A percentile compares a stretch with the other conserved stretches of the same genome.
These are phyloP conservation scores for Oreochromis mossambicus DNA, from an alignment of 2,797 vertebrate species.

Conservation along the genomic window DNA sequence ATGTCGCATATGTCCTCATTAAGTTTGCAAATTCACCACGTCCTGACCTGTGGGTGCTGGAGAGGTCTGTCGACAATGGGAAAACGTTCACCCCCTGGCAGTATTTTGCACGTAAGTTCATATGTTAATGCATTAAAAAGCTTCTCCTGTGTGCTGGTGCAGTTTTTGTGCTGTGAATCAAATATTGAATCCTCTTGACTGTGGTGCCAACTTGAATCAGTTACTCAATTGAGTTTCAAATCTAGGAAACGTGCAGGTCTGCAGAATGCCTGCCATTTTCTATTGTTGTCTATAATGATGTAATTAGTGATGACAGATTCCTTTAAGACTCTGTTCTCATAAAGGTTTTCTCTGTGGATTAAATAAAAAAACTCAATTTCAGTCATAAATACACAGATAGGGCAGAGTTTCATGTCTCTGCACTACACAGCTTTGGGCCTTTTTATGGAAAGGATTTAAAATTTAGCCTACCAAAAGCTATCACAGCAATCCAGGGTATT, in stretches of 20 bases:
- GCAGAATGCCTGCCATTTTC: not conserved
- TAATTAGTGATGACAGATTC: not conserved
- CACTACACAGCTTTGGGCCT: not conserved
- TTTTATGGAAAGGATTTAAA: not conserved
- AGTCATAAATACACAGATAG: not conserved
- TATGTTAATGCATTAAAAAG: not conserved
- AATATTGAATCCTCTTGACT: not conserved
- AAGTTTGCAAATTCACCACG: constrained; percentile 96
- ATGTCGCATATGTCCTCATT: constrained; percentile 91
- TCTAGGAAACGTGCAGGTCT: not conserved
- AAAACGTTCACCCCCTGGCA: constrained; percentile 89
- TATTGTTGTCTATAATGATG: not conserved
- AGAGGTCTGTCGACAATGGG: constrained; percentile 88
- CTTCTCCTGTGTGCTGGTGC: not conserved
- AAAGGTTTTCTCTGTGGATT: not conserved
- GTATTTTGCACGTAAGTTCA: constrained; percentile 93
- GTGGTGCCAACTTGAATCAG: not conserved
- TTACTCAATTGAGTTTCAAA: not conserved
- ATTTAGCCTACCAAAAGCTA: not conserved
- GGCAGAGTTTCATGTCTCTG: not conserved
- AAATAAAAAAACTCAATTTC: not conserved
- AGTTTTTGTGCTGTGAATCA: not conserved
- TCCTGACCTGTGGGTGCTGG: constrained; percentile 92
- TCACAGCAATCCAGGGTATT: not conserved
- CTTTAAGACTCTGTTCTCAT: not conserved